Conservation (phyloP, 2,888 invertebrate genomes). For the Thereva unica region DNA sequence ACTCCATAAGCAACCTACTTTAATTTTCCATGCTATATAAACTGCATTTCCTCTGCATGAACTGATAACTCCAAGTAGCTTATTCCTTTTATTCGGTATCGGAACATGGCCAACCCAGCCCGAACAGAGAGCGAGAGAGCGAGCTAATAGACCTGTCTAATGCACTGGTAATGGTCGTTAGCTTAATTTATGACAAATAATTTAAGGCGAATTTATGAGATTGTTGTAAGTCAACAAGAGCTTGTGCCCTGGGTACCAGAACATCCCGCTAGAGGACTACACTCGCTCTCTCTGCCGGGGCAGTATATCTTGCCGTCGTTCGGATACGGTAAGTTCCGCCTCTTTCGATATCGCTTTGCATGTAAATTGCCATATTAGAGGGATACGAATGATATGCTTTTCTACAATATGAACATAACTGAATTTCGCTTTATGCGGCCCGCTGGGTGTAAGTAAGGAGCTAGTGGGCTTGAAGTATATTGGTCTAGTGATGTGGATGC, state of each 20-base stretch:
- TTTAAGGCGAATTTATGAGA: slow-evolving; percentile 31
- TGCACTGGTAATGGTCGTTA: slow-evolving; percentile 28
- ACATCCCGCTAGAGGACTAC: not conserved
- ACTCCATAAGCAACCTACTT: too few species aligned
- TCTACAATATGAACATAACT: too few species aligned
- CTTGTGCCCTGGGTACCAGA: slow-evolving; percentile 7
- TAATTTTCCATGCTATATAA: too few species aligned
- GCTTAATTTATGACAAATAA: slow-evolving; percentile 31
- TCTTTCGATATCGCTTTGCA: slow-evolving; percentile 35
- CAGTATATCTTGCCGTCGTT: slow-evolving; percentile 18
- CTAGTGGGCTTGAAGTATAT: too few species aligned
- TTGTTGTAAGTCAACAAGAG: slow-evolving; percentile 29
- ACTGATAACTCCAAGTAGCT: not conserved
- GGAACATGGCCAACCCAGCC: not conserved
- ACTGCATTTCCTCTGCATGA: not conserved
- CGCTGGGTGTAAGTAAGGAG: too few species aligned
- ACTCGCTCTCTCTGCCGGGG: too few species aligned
- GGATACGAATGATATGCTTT: slow-evolving; percentile 31
- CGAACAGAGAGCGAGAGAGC: not conserved
- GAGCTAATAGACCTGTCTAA: slow-evolving; percentile 30
- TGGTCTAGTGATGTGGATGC: too few species aligned
- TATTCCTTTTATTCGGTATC: not conserved
- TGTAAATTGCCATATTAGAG: slow-evolving; percentile 40
- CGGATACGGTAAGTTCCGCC: slow-evolving; percentile 11
- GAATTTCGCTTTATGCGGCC: too few species aligned